These are phyloP conservation scores for Spheniscus humboldti DNA, from an alignment of 2,797 vertebrate species.

Conservation along the genomic window DNA sequence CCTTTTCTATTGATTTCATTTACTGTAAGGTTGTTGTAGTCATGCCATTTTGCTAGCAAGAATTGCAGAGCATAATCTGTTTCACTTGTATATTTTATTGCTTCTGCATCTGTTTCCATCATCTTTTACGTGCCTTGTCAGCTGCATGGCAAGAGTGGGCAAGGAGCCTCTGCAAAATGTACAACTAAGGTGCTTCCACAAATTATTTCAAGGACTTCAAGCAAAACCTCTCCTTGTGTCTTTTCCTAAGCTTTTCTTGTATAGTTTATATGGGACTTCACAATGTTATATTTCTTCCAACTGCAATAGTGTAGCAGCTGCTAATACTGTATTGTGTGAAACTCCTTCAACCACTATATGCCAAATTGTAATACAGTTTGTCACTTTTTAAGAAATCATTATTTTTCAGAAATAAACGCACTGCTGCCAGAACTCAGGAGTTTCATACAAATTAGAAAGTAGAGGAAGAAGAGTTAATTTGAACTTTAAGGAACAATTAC, in stretches of 20 bases:
- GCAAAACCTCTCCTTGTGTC: background rate
- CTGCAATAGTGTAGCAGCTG: background rate
- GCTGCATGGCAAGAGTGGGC: background rate
- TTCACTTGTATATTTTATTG: slow-evolving; percentile 8
- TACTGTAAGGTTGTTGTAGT: background rate
- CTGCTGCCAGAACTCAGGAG: background rate
- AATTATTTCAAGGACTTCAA: background rate
- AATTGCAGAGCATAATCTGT: background rate
- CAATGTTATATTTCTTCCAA: background rate
- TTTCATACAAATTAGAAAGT: background rate
- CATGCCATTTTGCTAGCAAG: background rate
- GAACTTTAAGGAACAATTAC: background rate
- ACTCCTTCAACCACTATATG: background rate
- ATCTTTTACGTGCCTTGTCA: background rate
- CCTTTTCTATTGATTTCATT: background rate
- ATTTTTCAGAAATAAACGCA: background rate
- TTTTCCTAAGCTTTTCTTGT: background rate
- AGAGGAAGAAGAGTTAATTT: background rate
- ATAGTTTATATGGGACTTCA: background rate
- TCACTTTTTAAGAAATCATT: background rate
- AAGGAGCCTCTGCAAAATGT: slow-evolving; percentile 7
- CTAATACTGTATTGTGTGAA: background rate
- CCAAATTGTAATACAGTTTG: background rate
- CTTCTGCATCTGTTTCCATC: background rate
- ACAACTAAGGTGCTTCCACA: background rate